Conservation (phyloP, 2,797 vertebrate species). For the Microchirus variegatus region DNA sequence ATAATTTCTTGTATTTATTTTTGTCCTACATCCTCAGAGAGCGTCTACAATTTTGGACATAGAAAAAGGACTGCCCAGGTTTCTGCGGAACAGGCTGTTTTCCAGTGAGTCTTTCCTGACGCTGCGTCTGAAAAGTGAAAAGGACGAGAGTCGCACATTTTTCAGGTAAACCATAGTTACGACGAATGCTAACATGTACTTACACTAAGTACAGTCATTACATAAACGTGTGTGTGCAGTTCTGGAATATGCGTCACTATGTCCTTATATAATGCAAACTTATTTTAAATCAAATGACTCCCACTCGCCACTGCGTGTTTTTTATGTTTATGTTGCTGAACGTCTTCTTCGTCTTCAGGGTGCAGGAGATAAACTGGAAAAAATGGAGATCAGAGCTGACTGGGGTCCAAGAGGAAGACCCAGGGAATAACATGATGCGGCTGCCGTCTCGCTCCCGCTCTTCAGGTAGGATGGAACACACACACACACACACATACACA, state of each 20-base stretch:
- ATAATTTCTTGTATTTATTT: background rate
- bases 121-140: constrained; percentile 2
- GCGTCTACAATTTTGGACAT: constrained; percentile 88
- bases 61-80: constrained; percentile 83
- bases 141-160: constrained; percentile 5
- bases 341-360: constrained; percentile 53
- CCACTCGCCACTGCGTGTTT: no score
- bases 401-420: constrained; percentile 85
- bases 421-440: constrained; percentile 53
- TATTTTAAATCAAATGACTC: no score
- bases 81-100: constrained; percentile 63
- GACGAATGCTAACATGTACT: no score
- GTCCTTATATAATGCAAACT: no score
- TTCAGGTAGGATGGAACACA: constrained; percentile 6
- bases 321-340: no score
- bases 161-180: constrained; percentile 43
- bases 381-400: constrained; percentile 86
- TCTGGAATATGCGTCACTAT: background rate
- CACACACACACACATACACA: background rate
- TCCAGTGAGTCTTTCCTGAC: constrained; percentile 49
- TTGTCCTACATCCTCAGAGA: constrained; percentile 72
- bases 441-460: background rate
- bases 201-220: no score
- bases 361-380: constrained; percentile 87
- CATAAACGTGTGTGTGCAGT: no score